Evolutionary conservation across 1,140 invertebrate genomes (phyloP).

Genomic region (Drosophila sucinea): DNA sequence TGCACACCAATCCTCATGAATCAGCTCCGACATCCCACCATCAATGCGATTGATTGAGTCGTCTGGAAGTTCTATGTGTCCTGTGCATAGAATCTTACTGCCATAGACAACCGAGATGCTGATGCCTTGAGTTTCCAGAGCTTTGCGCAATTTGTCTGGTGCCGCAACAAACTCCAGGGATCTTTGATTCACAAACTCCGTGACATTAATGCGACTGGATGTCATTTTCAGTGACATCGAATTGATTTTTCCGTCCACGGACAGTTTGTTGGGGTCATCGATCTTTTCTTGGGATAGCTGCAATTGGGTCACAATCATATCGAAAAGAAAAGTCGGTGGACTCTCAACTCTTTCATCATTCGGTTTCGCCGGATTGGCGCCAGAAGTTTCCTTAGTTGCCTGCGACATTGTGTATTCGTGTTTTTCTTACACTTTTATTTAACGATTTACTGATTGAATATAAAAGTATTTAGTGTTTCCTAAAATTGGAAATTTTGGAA

Average conservation of each 20-base stretch:
- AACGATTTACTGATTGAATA: neutral
- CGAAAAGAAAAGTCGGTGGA: constrained; percentile 41
- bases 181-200: constrained; percentile 29
- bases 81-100: constrained; percentile 17
- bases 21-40: constrained; percentile 38
- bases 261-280: neutral
- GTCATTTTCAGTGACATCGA: constrained; percentile 16
- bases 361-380: neutral
- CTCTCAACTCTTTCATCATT: neutral
- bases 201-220: constrained; percentile 49
- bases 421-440: neutral
- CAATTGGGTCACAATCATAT: constrained; percentile 40
- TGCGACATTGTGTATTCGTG: neutral
- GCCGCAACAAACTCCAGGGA: constrained; percentile 21
- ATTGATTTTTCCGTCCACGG: constrained; percentile 36
- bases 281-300: neutral
- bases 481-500: constrained; percentile 2
- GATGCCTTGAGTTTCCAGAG: constrained; percentile 34
- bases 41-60: constrained; percentile 24
- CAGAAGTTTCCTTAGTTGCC: neutral
- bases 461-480: neutral
- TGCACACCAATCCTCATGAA: constrained; percentile 23
- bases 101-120: constrained; percentile 23
- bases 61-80: constrained; percentile 27
- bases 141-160: constrained; percentile 12